A percentile compares a stretch with the other conserved stretches of the same genome.
Evolutionary conservation across 2,888 invertebrate species (phyloP).

Genomic region (Julus scandinavius): DNA sequence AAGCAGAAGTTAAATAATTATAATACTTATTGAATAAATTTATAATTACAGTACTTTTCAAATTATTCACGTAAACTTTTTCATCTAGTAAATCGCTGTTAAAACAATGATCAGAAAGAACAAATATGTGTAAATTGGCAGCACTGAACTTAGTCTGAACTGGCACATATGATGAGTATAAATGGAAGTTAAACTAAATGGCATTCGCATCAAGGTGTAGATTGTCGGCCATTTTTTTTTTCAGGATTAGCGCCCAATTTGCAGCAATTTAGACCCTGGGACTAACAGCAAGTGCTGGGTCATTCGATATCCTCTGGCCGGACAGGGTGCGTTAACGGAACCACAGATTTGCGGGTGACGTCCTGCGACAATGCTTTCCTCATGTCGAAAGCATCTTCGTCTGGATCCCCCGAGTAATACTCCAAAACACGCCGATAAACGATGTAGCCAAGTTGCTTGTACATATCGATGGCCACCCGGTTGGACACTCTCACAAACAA

Average conservation of each 20-base stretch:
- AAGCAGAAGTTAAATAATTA: no score
- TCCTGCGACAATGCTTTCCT: constrained; percentile 96
- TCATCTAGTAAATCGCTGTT: no score
- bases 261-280: not conserved
- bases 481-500: constrained; percentile 98
- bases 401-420: constrained; percentile 97
- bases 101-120: no score
- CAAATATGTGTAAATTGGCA: no score
- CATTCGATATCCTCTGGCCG: constrained; percentile 91
- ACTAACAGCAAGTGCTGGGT: not conserved
- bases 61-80: no score
- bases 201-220: no score
- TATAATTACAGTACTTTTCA: no score
- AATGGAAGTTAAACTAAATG: no score
- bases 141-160: no score
- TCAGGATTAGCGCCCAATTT: not conserved
- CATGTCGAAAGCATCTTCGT: constrained; percentile 99
- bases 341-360: constrained; percentile 87
- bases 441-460: constrained; percentile 93
- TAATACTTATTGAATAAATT: no score
- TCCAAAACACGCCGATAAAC: constrained; percentile 96
- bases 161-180: no score
- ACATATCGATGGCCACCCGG: constrained; percentile 97
- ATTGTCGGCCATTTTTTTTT: no score
- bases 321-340: constrained; percentile 94